Evolutionary conservation across 2,797 vertebrate genomes (phyloP).

Genomic region (Peromyscus aztecus): DNA sequence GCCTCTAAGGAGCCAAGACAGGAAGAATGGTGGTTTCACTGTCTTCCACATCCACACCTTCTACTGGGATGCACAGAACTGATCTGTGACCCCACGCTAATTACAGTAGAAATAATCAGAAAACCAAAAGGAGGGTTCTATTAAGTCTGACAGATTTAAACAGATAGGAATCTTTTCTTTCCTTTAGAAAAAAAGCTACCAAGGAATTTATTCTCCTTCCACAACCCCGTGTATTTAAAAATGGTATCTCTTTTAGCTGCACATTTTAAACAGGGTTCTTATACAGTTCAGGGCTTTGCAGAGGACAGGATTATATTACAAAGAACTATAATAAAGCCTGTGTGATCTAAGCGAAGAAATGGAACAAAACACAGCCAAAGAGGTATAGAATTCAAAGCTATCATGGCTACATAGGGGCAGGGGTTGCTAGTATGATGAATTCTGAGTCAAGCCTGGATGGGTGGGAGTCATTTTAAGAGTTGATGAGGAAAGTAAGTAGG

Average conservation of each 20-base stretch:
- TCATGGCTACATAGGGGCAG: background rate
- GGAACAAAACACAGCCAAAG: background rate
- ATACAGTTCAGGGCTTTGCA: background rate
- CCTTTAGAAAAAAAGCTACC: slow-evolving; percentile 48
- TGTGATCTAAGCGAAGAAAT: background rate
- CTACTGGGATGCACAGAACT: background rate
- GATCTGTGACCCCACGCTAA: background rate
- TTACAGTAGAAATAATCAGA: background rate
- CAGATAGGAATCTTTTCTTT: background rate
- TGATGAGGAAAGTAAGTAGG: background rate
- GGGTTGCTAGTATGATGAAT: background rate
- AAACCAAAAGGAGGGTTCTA: slow-evolving; percentile 14
- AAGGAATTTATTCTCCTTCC: background rate
- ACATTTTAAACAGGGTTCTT: background rate
- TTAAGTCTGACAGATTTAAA: background rate
- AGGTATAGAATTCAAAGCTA: background rate
- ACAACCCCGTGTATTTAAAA: background rate
- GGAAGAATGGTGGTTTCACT: background rate
- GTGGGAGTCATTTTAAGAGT: background rate
- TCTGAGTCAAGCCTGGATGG: background rate
- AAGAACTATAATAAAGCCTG: background rate
- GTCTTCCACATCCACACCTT: background rate
- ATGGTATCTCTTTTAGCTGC: background rate
- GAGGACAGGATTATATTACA: background rate
- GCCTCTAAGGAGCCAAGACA: background rate